phyloP scores from a whole-genome alignment of 2,888 invertebrate species.

The Drosophila niveifrons region DNA sequence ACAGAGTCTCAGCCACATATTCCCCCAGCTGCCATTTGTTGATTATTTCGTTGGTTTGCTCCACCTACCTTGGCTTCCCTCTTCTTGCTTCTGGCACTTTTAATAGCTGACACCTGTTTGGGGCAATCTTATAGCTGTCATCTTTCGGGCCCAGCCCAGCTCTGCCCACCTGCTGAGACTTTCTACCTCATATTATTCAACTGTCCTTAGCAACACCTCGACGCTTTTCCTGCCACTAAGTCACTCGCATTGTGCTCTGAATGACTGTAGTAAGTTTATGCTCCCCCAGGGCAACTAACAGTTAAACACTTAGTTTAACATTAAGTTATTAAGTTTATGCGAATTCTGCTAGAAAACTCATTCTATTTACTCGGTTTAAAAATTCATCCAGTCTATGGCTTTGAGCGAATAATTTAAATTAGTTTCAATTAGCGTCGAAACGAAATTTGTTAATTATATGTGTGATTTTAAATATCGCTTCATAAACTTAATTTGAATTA shows the following conservation, averaged over 20 bases:
- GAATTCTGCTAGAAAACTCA: not conserved
- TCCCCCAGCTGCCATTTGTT: conserved; percentile 39
- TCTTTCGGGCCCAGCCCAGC: not conserved
- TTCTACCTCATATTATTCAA: conserved; percentile 14
- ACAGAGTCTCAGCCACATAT: conserved; percentile 5
- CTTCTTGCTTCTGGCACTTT: conserved; percentile 15
- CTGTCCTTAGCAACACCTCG: conserved; percentile 13
- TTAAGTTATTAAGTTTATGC: conserved; percentile 13
- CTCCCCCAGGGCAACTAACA: conserved; percentile 7
- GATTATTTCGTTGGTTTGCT: conserved; percentile 35
- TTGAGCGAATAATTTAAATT: not conserved
- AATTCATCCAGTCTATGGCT: not conserved
- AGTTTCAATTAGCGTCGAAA: not conserved
- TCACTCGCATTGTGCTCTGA: conserved; percentile 1
- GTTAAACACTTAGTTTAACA: conserved; percentile 11
- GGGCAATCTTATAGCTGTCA: conserved; percentile 49
- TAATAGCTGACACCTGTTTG: conserved; percentile 44
- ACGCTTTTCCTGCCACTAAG: conserved; percentile 2
- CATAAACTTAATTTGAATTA: too few relatives aligned
- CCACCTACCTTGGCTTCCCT: not conserved
- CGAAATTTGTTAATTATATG: too few relatives aligned
- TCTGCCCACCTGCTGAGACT: conserved; percentile 5
- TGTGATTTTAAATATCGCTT: too few relatives aligned
- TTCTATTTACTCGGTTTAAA: not conserved
- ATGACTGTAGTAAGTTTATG: conserved; percentile 5